phyloP scores from a whole-genome alignment of 1,140 invertebrate species.

The Zelostemma sp. region DNA sequence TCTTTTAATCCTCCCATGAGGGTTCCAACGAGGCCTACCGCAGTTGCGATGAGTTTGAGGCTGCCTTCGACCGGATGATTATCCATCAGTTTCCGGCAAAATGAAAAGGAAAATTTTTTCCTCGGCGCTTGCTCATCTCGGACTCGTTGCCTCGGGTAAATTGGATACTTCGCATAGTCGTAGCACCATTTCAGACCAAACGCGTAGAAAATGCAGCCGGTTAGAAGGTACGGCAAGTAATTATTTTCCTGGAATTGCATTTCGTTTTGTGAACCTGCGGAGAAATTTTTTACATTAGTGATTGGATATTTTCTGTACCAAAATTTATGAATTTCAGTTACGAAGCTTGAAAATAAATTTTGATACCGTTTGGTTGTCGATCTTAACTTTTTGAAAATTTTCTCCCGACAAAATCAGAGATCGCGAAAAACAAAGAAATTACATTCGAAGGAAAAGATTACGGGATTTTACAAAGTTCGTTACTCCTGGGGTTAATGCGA shows the following conservation, averaged over 20 bases:
- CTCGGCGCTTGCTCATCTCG: conserved; percentile 28
- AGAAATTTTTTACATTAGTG: too few species aligned
- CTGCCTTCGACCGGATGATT: conserved; percentile 56
- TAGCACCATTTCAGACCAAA: conserved; percentile 63
- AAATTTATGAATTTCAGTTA: too few species aligned
- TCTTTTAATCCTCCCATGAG: conserved; percentile 49
- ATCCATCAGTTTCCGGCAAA: conserved; percentile 44
- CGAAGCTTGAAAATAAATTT: too few species aligned
- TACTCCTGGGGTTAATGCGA: too few species aligned
- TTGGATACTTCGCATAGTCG: conserved; percentile 57
- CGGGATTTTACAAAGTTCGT: too few species aligned
- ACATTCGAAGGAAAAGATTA: too few species aligned
- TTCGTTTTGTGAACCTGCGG: not conserved
- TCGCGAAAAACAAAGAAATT: too few species aligned
- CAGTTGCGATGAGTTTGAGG: conserved; percentile 57
- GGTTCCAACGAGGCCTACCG: conserved; percentile 53
- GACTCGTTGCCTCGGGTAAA: conserved; percentile 22
- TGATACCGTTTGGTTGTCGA: too few species aligned
- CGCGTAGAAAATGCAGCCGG: conserved; percentile 56
- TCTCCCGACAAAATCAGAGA: too few species aligned
- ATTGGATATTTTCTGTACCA: too few species aligned
- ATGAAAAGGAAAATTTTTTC: conserved; percentile 25
- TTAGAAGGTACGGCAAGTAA: conserved; percentile 50
- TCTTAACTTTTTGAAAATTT: too few species aligned
- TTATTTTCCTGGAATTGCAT: conserved; percentile 40